phyloP scores from a whole-genome alignment of 1,140 invertebrate genomes.

The Meloidogyne floridensis region DNA sequence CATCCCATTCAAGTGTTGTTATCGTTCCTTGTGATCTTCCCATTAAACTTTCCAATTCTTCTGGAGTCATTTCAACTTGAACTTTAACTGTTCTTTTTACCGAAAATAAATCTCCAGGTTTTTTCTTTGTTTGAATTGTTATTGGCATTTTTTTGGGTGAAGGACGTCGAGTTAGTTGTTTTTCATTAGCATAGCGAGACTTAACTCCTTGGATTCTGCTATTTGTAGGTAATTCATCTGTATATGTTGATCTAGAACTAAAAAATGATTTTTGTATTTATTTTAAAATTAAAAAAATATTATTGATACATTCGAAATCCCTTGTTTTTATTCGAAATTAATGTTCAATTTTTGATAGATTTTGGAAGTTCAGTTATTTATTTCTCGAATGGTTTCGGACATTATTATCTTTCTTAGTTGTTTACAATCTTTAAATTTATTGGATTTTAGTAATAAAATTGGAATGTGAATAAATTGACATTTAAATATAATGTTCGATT shows the following conservation, averaged over 20 bases:
- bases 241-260: background rate
- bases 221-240: slow-evolving; percentile 1
- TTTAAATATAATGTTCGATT: too few relatives aligned
- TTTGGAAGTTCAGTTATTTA: too few relatives aligned
- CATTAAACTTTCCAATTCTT: slow-evolving; percentile 25
- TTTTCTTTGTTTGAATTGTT: background rate
- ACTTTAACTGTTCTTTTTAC: slow-evolving; percentile 16
- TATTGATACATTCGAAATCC: too few relatives aligned
- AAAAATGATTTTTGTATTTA: background rate
- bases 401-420: too few relatives aligned
- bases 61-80: slow-evolving; percentile 18
- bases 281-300: too few relatives aligned
- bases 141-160: background rate
- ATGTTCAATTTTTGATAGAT: too few relatives aligned
- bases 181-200: too few relatives aligned
- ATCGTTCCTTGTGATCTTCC: slow-evolving; percentile 17
- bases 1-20: slow-evolving; percentile 27
- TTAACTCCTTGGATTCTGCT: background rate
- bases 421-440: background rate
- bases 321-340: too few relatives aligned
- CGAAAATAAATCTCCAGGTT: background rate
- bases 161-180: background rate
- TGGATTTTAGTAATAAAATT: too few relatives aligned
- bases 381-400: too few relatives aligned
- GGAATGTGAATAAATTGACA: too few relatives aligned